Evolutionary conservation across 1,140 invertebrate genomes (phyloP), one percentile per base, ranked within the genome.

Genomic region (Philaenus spumarius): DNA sequence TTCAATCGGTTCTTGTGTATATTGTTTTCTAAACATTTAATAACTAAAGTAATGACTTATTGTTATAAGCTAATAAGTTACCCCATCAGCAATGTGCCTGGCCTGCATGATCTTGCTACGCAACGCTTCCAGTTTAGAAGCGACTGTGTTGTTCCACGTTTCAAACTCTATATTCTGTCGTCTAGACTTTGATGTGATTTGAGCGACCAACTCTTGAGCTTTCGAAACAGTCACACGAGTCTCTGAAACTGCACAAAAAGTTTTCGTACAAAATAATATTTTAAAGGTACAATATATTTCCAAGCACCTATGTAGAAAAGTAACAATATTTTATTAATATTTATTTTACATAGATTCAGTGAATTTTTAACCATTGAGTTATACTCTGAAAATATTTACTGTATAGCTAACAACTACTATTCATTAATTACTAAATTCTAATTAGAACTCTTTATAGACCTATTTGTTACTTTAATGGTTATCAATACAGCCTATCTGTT

Each of bases 81-180:
- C 89, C 43, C 83, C 84, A 47, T 90, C 82, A 0, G 90, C 90
- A 11, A 84, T 83, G 71, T 94, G 89, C 63, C 82, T 78, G 0
- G 90, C 89, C 67, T 87, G 81, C 2, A 80, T 75, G 51, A 94
- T 89, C 70, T 85, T 84, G 66, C 86, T 79, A 24, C 81, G 79
- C 0, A 95, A 74, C 45, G 82, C 79, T 43, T 80, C 77, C 15
- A 94, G 61, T 59, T 85, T 83, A 1, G 75, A 72, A 0, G 77
- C 65, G 22, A 87, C 73, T 0, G 78, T 78, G 24, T 75, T 72
- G 62, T 82, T 85, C 75, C 80, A 87, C 35, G 75, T 70, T 24
- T 77, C 72, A 60, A 84, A 82, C 61, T 80, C 77, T 12, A 73
- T 67, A 58, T 81, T 78, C 12, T 82, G 73, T 37, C 79, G 77